These are phyloP conservation scores for Andrena praecox DNA, from an alignment of 2,888 invertebrate genomes.

Conservation along the genomic window DNA sequence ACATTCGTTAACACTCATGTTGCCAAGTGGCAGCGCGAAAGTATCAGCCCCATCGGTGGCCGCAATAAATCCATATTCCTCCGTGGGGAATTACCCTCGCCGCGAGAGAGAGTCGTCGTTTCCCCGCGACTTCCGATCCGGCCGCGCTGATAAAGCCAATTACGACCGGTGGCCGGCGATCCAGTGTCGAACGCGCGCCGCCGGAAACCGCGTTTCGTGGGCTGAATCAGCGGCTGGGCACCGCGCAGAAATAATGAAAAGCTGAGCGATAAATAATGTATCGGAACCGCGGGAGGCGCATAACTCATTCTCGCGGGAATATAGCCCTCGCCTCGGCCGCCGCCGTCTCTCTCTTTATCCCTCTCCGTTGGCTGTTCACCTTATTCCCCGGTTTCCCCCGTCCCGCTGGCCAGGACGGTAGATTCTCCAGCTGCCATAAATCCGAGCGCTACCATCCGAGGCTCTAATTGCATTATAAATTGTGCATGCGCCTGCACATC, in stretches of 20 bases:
- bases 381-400: conserved; percentile 33
- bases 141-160: conserved; percentile 38
- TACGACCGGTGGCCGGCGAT: conserved; percentile 34
- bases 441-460: conserved; percentile 83
- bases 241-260: conserved; percentile 83
- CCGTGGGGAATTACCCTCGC: conserved; percentile 11
- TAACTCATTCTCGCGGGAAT: conserved; percentile 82
- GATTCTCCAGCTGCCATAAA: conserved; percentile 83
- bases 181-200: conserved; percentile 18
- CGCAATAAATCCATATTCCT: conserved; percentile 20
- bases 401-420: conserved; percentile 55
- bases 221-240: conserved; percentile 40
- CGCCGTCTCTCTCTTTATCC: conserved; percentile 49
- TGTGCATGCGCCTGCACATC: conserved; percentile 81
- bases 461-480: conserved; percentile 85
- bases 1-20: not conserved
- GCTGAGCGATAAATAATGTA: conserved; percentile 84
- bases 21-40: not conserved
- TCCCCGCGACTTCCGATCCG: conserved; percentile 8
- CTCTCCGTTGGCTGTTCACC: conserved; percentile 31
- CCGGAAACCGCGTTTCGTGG: conserved; percentile 64
- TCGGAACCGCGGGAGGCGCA: conserved; percentile 83
- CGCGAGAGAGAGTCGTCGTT: conserved; percentile 7
- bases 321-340: conserved; percentile 64
- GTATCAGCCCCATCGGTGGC: conserved; percentile 12